phyloP scores from a whole-genome alignment of 2,113 vertebrate genomes.

The Marmota flaviventris region DNA sequence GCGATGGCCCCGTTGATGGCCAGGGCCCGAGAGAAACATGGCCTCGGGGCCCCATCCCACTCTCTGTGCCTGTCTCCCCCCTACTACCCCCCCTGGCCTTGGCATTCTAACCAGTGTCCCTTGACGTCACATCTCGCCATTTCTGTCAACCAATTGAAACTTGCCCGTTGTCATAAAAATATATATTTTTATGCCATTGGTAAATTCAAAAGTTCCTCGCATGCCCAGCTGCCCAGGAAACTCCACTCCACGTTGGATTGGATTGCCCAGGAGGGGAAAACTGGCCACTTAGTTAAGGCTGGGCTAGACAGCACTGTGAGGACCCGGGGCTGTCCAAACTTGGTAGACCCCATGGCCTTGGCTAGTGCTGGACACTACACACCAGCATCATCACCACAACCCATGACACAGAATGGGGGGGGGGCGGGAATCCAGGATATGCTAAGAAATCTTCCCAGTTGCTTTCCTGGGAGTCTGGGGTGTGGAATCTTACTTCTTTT shows the following conservation, averaged over 20 bases:
- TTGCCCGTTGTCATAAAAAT: constrained; percentile 87
- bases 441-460: neutral
- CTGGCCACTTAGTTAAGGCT: neutral
- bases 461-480: neutral
- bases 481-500: neutral
- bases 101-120: constrained; percentile 92
- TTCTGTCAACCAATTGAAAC: constrained; percentile 93
- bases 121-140: constrained; percentile 98
- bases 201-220: constrained; percentile 87
- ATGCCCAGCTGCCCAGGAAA: constrained; percentile 81
- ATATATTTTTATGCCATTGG: constrained; percentile 89
- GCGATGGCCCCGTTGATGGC: neutral
- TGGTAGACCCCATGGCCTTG: neutral
- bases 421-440: neutral
- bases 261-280: constrained; percentile 15
- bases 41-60: constrained; percentile 81
- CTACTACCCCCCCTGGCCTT: constrained; percentile 70
- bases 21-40: constrained; percentile 76
- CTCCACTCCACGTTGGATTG: constrained; percentile 65
- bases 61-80: constrained; percentile 63
- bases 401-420: neutral
- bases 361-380: neutral
- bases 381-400: neutral
- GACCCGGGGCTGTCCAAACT: neutral
- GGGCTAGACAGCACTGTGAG: neutral